Base-by-base conservation (phyloP, 2,113 vertebrate species). In the Barnardius zonarius region DNA sequence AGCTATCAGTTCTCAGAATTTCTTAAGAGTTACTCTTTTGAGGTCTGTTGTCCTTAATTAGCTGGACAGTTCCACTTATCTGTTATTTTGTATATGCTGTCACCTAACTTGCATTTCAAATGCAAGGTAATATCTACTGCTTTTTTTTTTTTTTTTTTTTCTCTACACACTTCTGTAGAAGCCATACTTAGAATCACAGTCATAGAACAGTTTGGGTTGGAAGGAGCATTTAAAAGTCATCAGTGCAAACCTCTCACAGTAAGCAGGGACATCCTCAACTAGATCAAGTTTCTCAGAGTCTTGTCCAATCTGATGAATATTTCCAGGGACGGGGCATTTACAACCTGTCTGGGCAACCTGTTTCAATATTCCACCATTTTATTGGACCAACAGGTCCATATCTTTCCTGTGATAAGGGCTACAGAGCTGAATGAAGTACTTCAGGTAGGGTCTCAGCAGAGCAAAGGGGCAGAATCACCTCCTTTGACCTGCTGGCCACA, bases 401-500 rank as follows among this genome's bases (percentile, higher is more conserved):
- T 30, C 19, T 5, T n/a, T 39, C 19, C 6, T 30, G 10, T 25
- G 16, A 12, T 74, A 46, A 16, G 6, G 9, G 0, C 16, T 23
- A n/a, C 33, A 67, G 51, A 52, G 3, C 6, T 55, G 51, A 12
- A n/a, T 0, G 2, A 19, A 39, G 35, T 5, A 43, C 12, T 49
- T 13, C 80, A 43, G 16, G 5, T 20, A 25, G 11, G 16, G 13
- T 57, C 20, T 57, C 18, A 24, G 3, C 2, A 44, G 51, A 44
- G 28, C 1, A 2, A 9, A n/a, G 5, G 9, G 19, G 52, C 6
- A 75, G 41, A 43, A 55, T 43, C 25, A 11, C 62, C 10, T 46
- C 28, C n/a, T 30, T 54, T 0, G 0, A 62, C 30, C 35, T 67
- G 10, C n/a, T 61, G 61, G 9, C 13, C 44, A 51, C 0, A 0